Evolutionary conservation across 2,113 vertebrate genomes (phyloP).

Genomic region (zebrafish (Danio rerio)): DNA sequence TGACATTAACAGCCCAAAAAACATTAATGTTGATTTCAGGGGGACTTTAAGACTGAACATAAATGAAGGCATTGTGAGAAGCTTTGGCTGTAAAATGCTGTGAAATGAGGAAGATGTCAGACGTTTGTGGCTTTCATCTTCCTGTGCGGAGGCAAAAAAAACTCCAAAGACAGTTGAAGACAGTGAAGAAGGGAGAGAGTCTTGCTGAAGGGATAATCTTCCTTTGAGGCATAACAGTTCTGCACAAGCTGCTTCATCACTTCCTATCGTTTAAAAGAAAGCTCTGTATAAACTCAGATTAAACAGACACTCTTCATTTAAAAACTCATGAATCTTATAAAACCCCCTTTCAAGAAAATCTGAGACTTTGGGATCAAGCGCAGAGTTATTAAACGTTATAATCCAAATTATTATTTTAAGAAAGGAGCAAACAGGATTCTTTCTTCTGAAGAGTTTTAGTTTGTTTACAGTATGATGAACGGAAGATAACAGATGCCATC

Average conservation of each 20-base stretch:
- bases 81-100: conserved; percentile 18
- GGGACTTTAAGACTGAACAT: not conserved
- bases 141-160: conserved; percentile 26
- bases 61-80: conserved; percentile 19
- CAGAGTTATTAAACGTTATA: not conserved
- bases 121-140: conserved; percentile 33
- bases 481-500: not conserved
- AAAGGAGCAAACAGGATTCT: not conserved
- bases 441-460: not conserved
- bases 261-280: conserved; percentile 48
- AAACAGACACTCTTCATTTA: conserved; percentile 9
- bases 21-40: too few relatives aligned
- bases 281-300: conserved; percentile 55
- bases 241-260: conserved; percentile 16
- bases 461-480: not conserved
- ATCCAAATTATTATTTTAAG: not conserved
- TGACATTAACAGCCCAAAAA: too few relatives aligned
- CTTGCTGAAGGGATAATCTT: conserved; percentile 46
- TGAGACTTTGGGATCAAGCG: not conserved
- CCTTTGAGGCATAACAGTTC: conserved; percentile 16
- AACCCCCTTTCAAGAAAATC: not conserved
- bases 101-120: conserved; percentile 36
- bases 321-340: conserved; percentile 7
- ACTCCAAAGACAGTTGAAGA: conserved; percentile 49
- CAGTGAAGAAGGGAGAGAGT: conserved; percentile 33